Base-by-base conservation (phyloP, 2,888 invertebrate species). In the Achlya flavicornis region DNA sequence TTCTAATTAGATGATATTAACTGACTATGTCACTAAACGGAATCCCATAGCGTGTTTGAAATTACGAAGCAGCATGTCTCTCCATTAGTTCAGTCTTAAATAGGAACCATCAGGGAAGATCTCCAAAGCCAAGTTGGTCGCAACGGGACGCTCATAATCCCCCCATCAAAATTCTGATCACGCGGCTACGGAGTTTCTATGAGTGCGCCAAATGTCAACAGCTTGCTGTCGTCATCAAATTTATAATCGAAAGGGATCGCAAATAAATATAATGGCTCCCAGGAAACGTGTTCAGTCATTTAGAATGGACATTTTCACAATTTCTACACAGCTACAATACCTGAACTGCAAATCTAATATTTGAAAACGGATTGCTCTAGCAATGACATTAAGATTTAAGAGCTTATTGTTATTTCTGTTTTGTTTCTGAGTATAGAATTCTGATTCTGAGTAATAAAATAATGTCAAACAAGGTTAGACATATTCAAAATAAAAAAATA, bases 111-210 rank as follows among this genome's bases (percentile, higher is more conserved):
- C 85, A 80, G 84, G 71, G 77, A 78, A 79, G 83, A 85, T 83
- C 83, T 84, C 79, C 76, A 75, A 81, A 87, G 86, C 85, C 83
- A 87, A 87, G 82, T 87, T 83, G 79, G 80, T 77, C 83, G 81
- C 81, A 79, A 72, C 73, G 79, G 81, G 80, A 76, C 78, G 76
- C 76, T 10, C 78, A 78, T 90, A 89, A 91, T 91, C 88, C 86
- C 70, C 73, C 72, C 80, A 90, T 91, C 85, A 78, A 79, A 72
- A 91, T 90, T 90, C 90, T 76, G 85, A 87, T 87, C 92, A 92
- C 91, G 89, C 77, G 81, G 80, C 77, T 76, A 75, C 79, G 74
- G 79, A 85, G 88, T 89, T 89, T 88, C 86, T 87, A 87, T 84
- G 83, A 87, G 85, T 84, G 81, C 81, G 83, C 81, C 79, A 83